Base-by-base conservation (phyloP, 1,140 invertebrate species). In the Alviniconcha marisindica region DNA sequence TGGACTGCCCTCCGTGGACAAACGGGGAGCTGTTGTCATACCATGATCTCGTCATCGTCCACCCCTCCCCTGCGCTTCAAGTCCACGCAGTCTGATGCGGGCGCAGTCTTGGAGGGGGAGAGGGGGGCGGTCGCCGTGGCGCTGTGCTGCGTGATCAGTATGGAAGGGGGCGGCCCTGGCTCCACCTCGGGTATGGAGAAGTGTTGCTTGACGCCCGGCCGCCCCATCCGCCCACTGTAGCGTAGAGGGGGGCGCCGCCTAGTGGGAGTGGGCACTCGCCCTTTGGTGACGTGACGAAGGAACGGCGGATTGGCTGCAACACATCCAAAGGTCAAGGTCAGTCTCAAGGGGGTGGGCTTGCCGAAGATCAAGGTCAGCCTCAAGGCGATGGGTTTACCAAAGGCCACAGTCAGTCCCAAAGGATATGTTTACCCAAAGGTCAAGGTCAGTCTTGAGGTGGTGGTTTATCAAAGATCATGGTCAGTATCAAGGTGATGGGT, bases 11-110 rank as follows among this genome's bases (percentile, higher is more conserved):
- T n/a, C n/a, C n/a, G n/a, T n/a, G n/a, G n/a, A n/a, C n/a, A n/a
- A n/a, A n/a, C n/a, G n/a, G n/a, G 18, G 7, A 48, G 31, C 24
- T 24, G 33, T 40, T 40, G 38, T 84, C 81, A 87, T 28, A 87
- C 86, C 86, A 87, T 87, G 42, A 87, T 87, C 60, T 87, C 86
- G 81, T 85, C 86, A 38, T 87, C 84, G 28, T 87, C 86, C 4
- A 24, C 79, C 2, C 44, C 12, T 14, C 36, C 38, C n/a, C 14
- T 5, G 21, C 60, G 73, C 44, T 76, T 82, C 14, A 81, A 69
- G 28, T 83, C 38, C 21, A 84, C 79, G 42, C 83, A 84, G 38
- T 81, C 83, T 24, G 84, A 76, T 38, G 24, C 42, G 18, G 60
- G 31, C 28, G 63, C 81, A 80, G 69, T 74, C 76, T 33, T 83